Base-by-base conservation (phyloP, 1,140 invertebrate genomes). In the Linepithema humile region DNA sequence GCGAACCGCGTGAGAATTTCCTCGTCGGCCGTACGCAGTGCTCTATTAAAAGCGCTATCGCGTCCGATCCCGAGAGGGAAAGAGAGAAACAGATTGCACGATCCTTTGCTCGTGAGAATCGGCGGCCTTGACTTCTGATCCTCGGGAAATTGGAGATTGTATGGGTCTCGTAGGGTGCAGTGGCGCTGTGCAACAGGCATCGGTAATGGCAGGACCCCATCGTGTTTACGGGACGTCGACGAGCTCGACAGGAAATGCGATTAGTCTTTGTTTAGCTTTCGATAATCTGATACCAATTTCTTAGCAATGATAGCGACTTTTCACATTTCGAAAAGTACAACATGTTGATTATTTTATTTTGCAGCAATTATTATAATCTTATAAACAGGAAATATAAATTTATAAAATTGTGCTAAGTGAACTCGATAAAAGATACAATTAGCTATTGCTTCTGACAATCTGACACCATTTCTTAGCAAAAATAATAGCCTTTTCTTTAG, bases 21-120 rank as follows among this genome's bases (percentile, higher is more conserved):
- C 32, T 38, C 20, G 26, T 43, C 43, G 48, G 6, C 9, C 55
- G 43, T 53, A 17, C 12, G 26, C 15, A 15, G n/a, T 40, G 43
- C 35, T 53, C 43, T 29, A 65, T 69, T 69, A 78, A 43, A 77
- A 77, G 35, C 82, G 26, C 26, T 83, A 62, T 77, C 82, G 26
- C 7, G 15, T 65, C 26, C n/a, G 65, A 35, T 20, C 55, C 40
- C 29, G n/a, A 43, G 17, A 29, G 6, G 15, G 62, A 40, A 40
- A 40, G 45, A n/a, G 38, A 29, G 20, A 15, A 40, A 23, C 20
- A 50, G 45, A n/a, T 2, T 32, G 32, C 64, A n/a, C 40, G 72
- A 73, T 60, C 55, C 67, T 55, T 55, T 26, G 40, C n/a, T 80
- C 53, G 74, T 69, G 83, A 84, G 83, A 84, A 80, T 84, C 53